Conservation (phyloP, 2,113 vertebrate species). For the Globicephala melas region DNA sequence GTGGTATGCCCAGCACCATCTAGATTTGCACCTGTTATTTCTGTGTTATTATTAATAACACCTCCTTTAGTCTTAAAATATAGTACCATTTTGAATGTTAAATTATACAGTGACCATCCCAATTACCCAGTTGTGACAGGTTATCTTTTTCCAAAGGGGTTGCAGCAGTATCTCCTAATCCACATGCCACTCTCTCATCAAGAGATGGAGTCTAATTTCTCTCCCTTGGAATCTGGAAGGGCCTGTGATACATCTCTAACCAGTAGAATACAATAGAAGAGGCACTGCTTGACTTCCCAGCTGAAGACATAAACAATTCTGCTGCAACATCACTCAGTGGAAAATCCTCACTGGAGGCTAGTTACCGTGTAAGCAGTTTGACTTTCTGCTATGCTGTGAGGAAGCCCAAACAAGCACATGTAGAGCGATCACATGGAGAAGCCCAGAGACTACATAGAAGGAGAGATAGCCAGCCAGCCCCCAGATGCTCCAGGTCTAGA, state of each 20-base stretch:
- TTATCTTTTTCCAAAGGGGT: slow-evolving; percentile 34
- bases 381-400: neutral
- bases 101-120: neutral
- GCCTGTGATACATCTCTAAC: neutral
- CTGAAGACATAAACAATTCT: neutral
- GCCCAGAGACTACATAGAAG: neutral
- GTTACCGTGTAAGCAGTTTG: neutral
- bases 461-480: neutral
- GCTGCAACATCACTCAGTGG: neutral
- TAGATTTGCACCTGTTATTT: slow-evolving; percentile 24
- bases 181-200: neutral
- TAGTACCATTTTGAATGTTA: neutral
- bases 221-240: neutral
- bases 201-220: neutral
- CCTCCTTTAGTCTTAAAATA: neutral
- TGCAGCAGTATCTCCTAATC: neutral
- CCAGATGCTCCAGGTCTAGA: neutral
- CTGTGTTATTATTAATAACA: slow-evolving; percentile 33
- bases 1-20: neutral
- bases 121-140: neutral
- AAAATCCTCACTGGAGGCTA: neutral
- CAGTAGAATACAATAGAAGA: neutral
- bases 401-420: neutral
- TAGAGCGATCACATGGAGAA: neutral
- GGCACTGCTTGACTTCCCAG: neutral